These are phyloP conservation scores for Diarsia mendica DNA, from an alignment of 2,888 invertebrate genomes.

Conservation along the genomic window DNA sequence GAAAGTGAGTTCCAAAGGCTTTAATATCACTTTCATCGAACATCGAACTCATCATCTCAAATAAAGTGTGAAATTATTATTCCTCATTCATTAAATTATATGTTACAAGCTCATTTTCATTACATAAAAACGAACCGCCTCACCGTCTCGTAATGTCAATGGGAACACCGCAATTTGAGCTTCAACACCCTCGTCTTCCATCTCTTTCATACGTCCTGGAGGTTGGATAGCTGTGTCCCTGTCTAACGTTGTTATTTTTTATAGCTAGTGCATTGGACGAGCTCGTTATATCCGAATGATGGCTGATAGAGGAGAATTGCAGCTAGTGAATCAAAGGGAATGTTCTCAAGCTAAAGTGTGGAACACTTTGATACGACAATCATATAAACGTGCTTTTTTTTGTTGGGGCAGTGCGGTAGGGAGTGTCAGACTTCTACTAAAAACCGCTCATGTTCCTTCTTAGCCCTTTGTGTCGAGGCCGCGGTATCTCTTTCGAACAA, in stretches of 20 bases:
- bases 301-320: slow-evolving; percentile 57
- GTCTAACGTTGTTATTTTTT: slow-evolving; percentile 71
- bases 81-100: slow-evolving; percentile 64
- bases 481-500: no score
- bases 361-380: background rate
- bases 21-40: background rate
- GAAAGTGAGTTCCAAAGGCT: background rate
- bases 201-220: slow-evolving; percentile 34
- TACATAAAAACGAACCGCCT: slow-evolving; percentile 72
- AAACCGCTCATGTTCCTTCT: no score
- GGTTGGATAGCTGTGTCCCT: slow-evolving; percentile 32
- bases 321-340: slow-evolving; percentile 39
- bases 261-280: slow-evolving; percentile 61
- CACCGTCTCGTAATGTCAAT: slow-evolving; percentile 64
- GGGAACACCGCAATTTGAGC: slow-evolving; percentile 67
- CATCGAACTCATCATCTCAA: slow-evolving; percentile 34
- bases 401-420: no score
- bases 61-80: slow-evolving; percentile 62
- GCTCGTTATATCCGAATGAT: slow-evolving; percentile 66
- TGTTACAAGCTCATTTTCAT: slow-evolving; percentile 74
- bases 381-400: no score
- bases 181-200: slow-evolving; percentile 51
- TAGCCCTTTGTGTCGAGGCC: no score
- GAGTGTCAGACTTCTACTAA: no score
- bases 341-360: background rate